phyloP scores from a whole-genome alignment of 1,140 invertebrate species.

The Luehdorfia chinensis region DNA sequence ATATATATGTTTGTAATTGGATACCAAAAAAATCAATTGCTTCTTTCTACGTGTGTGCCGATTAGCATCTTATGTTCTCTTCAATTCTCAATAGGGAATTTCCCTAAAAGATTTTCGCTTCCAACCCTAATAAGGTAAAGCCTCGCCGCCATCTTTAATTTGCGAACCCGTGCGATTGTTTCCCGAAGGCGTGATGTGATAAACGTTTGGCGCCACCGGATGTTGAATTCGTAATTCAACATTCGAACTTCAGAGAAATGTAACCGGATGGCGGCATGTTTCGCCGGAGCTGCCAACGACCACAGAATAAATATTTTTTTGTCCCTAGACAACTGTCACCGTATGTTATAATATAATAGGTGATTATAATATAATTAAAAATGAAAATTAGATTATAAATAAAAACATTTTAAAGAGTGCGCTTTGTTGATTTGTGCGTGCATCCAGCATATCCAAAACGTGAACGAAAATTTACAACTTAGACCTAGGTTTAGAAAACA shows the following conservation, averaged over 20 bases:
- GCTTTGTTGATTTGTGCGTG: too few relatives aligned
- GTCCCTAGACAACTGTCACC: constrained; percentile 4
- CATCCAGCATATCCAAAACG: too few relatives aligned
- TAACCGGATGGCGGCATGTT: constrained; percentile 29
- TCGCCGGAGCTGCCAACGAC: constrained; percentile 22
- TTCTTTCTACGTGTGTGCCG: too few relatives aligned
- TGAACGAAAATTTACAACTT: too few relatives aligned
- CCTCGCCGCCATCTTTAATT: constrained; percentile 29
- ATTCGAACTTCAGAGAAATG: constrained; percentile 34
- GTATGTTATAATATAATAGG: too few relatives aligned
- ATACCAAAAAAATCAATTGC: too few relatives aligned
- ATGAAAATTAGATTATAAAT: too few relatives aligned
- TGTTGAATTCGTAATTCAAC: constrained; percentile 38
- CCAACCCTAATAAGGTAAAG: constrained; percentile 21
- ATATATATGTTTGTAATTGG: too few relatives aligned
- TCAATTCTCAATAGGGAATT: neutral
- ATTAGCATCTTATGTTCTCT: neutral
- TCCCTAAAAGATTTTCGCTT: neutral
- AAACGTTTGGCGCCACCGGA: constrained; percentile 31
- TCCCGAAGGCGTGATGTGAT: constrained; percentile 27
- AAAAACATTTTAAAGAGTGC: too few relatives aligned
- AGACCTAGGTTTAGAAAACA: too few relatives aligned
- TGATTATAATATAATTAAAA: too few relatives aligned
- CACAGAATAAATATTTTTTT: constrained; percentile 29
- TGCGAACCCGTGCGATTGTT: constrained; percentile 27